These are phyloP conservation scores for Laterallus jamaicensis DNA, from an alignment of 2,113 vertebrate species.

Conservation along the genomic window DNA sequence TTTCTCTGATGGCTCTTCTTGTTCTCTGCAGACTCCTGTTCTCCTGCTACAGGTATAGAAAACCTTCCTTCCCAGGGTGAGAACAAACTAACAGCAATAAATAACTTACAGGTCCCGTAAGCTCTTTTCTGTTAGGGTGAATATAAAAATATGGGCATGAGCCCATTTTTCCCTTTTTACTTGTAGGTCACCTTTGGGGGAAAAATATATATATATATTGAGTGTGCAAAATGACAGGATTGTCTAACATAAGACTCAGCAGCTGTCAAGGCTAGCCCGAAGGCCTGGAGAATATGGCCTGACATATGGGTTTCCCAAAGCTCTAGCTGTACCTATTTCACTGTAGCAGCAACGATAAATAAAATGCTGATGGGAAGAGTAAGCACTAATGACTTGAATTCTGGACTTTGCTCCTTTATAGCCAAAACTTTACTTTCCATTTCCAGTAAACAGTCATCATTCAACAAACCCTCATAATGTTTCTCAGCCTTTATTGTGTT, in stretches of 20 bases:
- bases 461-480: neutral
- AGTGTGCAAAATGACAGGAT: neutral
- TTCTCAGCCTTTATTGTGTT: neutral
- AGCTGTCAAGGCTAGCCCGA: constrained; percentile 41
- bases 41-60: neutral
- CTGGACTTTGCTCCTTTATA: neutral
- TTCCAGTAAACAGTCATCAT: neutral
- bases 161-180: neutral
- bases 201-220: neutral
- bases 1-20: neutral
- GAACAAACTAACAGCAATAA: neutral
- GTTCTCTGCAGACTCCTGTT: neutral
- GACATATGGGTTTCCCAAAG: constrained; percentile 40
- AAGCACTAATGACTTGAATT: neutral
- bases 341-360: constrained; percentile 3
- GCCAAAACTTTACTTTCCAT: neutral
- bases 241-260: constrained; percentile 46
- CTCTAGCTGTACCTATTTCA: constrained; percentile 4
- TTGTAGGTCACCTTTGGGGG: constrained; percentile 8
- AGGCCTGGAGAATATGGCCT: constrained; percentile 26
- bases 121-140: neutral
- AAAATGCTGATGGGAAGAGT: constrained; percentile 24
- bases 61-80: neutral
- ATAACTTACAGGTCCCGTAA: neutral
- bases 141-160: neutral